phyloP scores from a whole-genome alignment of 2,888 invertebrate species.

The Euphydryas editha region DNA sequence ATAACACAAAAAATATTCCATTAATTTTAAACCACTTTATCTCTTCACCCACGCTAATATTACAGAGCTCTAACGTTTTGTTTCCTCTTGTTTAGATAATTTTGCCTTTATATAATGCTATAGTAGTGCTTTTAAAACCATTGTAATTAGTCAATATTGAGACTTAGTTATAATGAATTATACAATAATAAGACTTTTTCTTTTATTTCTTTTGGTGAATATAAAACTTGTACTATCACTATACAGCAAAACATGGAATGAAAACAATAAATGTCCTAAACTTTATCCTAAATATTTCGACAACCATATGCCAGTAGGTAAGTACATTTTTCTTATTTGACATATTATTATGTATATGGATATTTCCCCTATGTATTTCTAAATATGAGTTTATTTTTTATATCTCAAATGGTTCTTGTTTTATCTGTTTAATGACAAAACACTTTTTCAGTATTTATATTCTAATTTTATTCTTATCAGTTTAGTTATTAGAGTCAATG shows the following conservation, averaged over 20 bases:
- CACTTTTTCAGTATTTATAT: too few species aligned
- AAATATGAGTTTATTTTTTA: too few species aligned
- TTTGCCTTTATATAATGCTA: constrained; percentile 32
- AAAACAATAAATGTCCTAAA: constrained; percentile 80
- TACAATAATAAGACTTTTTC: constrained; percentile 48
- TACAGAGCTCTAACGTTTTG: constrained; percentile 51
- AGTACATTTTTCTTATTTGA: constrained; percentile 49
- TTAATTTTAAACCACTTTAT: constrained; percentile 49
- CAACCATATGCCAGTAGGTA: constrained; percentile 83
- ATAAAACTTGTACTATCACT: constrained; percentile 61
- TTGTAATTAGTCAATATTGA: constrained; percentile 28
- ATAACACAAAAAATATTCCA: constrained; percentile 31
- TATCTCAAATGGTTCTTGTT: too few species aligned
- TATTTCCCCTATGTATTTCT: too few species aligned
- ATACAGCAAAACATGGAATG: constrained; percentile 75
- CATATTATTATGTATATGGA: too few species aligned
- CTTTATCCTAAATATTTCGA: constrained; percentile 82
- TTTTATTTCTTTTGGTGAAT: constrained; percentile 56
- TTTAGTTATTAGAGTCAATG: too few species aligned
- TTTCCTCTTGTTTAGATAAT: constrained; percentile 48
- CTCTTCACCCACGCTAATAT: constrained; percentile 58
- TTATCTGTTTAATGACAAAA: too few species aligned
- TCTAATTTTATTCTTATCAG: too few species aligned
- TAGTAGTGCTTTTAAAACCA: constrained; percentile 28
- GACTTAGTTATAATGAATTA: constrained; percentile 39